Base-by-base conservation (phyloP, 2,797 vertebrate species). In the Oceanodroma leucorhoa region DNA sequence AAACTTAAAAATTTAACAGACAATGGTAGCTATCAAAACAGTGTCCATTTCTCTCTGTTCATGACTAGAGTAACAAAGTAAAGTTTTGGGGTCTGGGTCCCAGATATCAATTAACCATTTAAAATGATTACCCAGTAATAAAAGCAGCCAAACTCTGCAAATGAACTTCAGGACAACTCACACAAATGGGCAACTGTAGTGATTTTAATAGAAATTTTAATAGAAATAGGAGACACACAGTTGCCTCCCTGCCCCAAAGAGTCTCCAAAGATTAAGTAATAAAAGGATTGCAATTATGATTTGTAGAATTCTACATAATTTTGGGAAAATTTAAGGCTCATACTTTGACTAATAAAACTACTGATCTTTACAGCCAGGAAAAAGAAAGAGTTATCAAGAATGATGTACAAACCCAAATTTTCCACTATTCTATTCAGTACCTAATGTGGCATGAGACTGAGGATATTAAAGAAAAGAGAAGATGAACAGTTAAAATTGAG, bases 181-280 rank as follows among this genome's bases (percentile, higher is more conserved):
- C 23, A 30, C 5, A 43, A 9, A 2, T 5, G 51, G 4, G 17
- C 4, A 90, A 24, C 2, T 43, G 12, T 4, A 32, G 11, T 55
- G 29, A 19, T 70, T 81, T 83, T 34, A 66, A 11, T 0, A 51
- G 40, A 55, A 64, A 19, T 70, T 81, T 83, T 38, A 64, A 11
- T 0, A 51, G 40, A 55, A 64, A 58, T 30, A 32, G 40, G 11
- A 46, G 5, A 46, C 6, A 36, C 1, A 46, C 0, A 46, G 3
- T 10, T 36, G 5, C 7, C 1, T 4, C 3, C 2, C 14, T 32
- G 5, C 5, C 14, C 13, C 36, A 53, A 15, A 60, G 2, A 17
- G 2, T 26, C 23, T 46, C 29, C n/a, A 46, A 70, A 48, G 12
- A 23, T 26, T 5, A 11, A 71, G 5, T 29, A 72, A 51, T 36